A percentile compares a stretch with the other conserved stretches of the same genome.
Conservation (phyloP, 1,140 invertebrate genomes). For the Eumaeus atala region DNA sequence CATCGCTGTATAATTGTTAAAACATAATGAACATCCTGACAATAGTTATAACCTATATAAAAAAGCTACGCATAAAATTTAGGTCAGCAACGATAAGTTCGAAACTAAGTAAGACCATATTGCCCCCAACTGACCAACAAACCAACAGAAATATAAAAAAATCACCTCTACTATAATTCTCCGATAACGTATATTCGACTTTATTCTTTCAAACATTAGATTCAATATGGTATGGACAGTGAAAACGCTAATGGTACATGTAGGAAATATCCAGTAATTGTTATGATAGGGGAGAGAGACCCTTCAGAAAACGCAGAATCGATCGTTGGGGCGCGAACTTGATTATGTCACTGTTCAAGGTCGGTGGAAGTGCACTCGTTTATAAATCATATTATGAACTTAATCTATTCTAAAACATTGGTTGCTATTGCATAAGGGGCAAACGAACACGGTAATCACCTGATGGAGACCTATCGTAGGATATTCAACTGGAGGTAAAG, state of each 20-base stretch:
- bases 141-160: constrained; percentile 6
- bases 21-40: too few relatives aligned
- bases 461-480: too few relatives aligned
- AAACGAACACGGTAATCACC: too few relatives aligned
- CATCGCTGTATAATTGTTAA: too few relatives aligned
- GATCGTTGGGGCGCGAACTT: constrained; percentile 46
- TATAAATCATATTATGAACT: not conserved
- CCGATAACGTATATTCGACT: not conserved
- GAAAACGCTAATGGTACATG: constrained; percentile 8
- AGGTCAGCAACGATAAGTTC: constrained; percentile 11
- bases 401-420: too few relatives aligned
- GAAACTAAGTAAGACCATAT: constrained; percentile 9
- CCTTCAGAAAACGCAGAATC: constrained; percentile 49
- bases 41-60: too few relatives aligned
- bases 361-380: constrained; percentile 37
- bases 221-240: not conserved
- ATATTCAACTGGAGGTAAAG: too few relatives aligned
- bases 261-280: constrained; percentile 22
- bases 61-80: constrained; percentile 2
- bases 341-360: constrained; percentile 60
- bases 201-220: not conserved
- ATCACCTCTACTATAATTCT: not conserved
- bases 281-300: constrained; percentile 36
- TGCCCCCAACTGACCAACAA: constrained; percentile 14
- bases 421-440: too few relatives aligned